These are phyloP conservation scores for Odontothrips loti DNA, from an alignment of 2,888 invertebrate species.

Conservation along the genomic window DNA sequence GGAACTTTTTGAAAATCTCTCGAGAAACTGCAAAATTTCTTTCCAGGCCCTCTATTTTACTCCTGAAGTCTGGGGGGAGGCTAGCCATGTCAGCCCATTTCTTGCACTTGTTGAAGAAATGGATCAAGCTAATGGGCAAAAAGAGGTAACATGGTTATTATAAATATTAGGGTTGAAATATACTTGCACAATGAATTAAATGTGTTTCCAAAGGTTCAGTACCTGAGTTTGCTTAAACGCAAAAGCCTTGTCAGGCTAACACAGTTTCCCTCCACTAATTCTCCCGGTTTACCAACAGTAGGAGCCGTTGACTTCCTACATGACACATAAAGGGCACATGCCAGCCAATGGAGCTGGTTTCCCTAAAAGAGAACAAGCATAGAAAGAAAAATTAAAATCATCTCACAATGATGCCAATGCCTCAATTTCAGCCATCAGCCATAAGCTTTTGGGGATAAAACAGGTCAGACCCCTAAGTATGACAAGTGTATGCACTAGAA, in stretches of 20 bases:
- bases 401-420: not conserved
- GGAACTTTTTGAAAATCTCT: conserved; percentile 88
- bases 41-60: conserved; percentile 78
- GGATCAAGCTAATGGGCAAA: conserved; percentile 66
- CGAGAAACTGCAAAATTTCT: conserved; percentile 90
- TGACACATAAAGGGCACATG: conserved; percentile 88
- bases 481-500: too few relatives aligned
- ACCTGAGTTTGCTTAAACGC: conserved; percentile 84
- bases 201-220: too few relatives aligned
- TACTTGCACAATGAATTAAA: not conserved
- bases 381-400: conserved; percentile 28
- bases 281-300: conserved; percentile 67
- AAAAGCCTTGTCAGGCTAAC: conserved; percentile 87
- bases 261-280: conserved; percentile 80
- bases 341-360: conserved; percentile 86
- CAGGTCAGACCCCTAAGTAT: too few relatives aligned
- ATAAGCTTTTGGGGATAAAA: not conserved
- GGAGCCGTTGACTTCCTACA: conserved; percentile 76
- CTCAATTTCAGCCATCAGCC: not conserved
- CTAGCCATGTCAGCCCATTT: conserved; percentile 94
- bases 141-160: conserved; percentile 31
- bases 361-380: conserved; percentile 59
- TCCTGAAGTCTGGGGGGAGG: conserved; percentile 74
- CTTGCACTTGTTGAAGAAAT: conserved; percentile 91
- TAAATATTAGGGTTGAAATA: conserved; percentile 1